Evolutionary conservation across 2,797 vertebrate species (phyloP).

Genomic region (Chaunax sp.): DNA sequence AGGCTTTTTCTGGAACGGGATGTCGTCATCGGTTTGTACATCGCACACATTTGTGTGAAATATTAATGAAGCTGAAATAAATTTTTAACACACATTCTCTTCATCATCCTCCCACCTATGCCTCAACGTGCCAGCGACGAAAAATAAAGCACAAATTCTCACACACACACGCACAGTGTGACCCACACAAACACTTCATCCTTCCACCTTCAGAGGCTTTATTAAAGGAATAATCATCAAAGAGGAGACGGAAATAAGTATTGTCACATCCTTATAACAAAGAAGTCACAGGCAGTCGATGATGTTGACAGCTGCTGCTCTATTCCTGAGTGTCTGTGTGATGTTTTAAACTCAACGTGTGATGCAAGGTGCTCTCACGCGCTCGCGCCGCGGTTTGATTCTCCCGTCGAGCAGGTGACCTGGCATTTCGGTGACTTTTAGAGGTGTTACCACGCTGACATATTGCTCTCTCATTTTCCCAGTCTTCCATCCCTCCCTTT

Average conservation of each 20-base stretch:
- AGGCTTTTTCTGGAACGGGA: constrained; percentile 39
- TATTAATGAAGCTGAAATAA: constrained; percentile 68
- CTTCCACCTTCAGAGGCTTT: constrained; percentile 55
- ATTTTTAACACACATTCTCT: constrained; percentile 69
- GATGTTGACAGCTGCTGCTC: constrained; percentile 19
- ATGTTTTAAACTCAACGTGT: constrained; percentile 49
- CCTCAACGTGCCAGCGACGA: constrained; percentile 40
- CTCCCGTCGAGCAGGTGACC: constrained; percentile 78
- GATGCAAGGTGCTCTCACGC: constrained; percentile 66
- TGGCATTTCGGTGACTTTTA: constrained; percentile 89
- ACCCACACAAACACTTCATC: constrained; percentile 48
- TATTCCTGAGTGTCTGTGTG: constrained; percentile 34
- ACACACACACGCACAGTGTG: not conserved
- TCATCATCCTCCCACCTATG: constrained; percentile 63
- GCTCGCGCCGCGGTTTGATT: constrained; percentile 66
- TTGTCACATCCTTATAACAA: constrained; percentile 26
- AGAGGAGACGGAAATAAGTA: constrained; percentile 25
- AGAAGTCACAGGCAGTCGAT: constrained; percentile 46
- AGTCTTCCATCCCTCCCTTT: constrained; percentile 17
- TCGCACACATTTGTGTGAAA: constrained; percentile 62
- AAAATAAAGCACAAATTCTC: constrained; percentile 24
- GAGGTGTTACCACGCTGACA: constrained; percentile 81
- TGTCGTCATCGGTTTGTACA: constrained; percentile 59
- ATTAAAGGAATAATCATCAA: constrained; percentile 65
- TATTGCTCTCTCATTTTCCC: constrained; percentile 73